Conservation (phyloP, 2,113 vertebrate genomes). For the Ageneiosus marmoratus region DNA sequence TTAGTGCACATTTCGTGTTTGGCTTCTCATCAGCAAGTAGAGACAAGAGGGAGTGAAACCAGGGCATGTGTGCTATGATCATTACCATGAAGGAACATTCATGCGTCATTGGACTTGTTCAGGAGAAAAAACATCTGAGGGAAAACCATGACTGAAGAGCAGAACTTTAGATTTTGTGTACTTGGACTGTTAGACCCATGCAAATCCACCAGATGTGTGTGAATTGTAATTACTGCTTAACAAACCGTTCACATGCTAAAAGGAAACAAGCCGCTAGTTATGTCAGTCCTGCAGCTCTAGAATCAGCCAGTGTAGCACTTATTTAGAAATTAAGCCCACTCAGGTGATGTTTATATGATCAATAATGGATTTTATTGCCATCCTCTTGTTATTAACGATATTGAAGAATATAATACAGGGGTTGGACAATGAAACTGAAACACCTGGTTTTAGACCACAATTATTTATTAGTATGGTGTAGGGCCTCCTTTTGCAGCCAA, state of each 20-base stretch:
- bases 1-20: conserved; percentile 36
- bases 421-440: no score
- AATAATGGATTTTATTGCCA: not conserved
- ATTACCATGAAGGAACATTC: conserved; percentile 5
- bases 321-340: not conserved
- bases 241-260: not conserved
- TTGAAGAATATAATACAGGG: not conserved
- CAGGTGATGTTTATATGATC: not conserved
- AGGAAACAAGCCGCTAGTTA: not conserved
- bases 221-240: not conserved
- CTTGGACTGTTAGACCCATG: conserved; percentile 18
- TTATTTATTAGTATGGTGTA: no score
- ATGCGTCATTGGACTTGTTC: conserved; percentile 6
- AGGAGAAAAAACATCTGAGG: not conserved
- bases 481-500: no score
- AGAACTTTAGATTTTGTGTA: not conserved
- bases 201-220: conserved; percentile 8
- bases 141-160: not conserved
- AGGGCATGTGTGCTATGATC: conserved; percentile 12
- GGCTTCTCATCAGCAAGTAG: conserved; percentile 3
- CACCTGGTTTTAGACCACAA: no score
- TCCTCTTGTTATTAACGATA: not conserved
- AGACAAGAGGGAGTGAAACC: not conserved
- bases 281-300: conserved; percentile 13
- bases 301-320: not conserved